phyloP scores from a whole-genome alignment of 2,888 invertebrate species.

The Pterobdella sp. region DNA sequence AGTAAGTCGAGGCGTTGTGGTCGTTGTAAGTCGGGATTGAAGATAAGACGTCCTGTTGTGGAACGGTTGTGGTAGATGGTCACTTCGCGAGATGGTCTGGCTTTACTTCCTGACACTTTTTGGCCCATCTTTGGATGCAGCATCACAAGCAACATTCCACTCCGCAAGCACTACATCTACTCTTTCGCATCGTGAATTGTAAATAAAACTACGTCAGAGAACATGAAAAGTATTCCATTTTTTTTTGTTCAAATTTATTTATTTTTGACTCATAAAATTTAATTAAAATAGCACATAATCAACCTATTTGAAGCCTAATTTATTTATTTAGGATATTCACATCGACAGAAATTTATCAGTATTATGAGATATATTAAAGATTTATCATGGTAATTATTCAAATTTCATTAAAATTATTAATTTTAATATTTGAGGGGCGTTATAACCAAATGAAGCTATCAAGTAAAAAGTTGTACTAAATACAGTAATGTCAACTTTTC shows the following conservation, averaged over 20 bases:
- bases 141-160: conserved; percentile 16
- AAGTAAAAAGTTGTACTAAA: neutral
- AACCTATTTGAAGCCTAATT: no score
- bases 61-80: conserved; percentile 41
- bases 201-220: conserved; percentile 1
- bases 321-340: no score
- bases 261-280: no score
- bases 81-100: conserved; percentile 48
- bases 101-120: conserved; percentile 59
- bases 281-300: no score
- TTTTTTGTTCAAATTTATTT: no score
- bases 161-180: neutral
- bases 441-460: neutral
- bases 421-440: neutral
- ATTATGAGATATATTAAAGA: no score
- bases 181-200: conserved; percentile 12
- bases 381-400: neutral
- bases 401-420: neutral
- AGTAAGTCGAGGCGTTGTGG: conserved; percentile 90
- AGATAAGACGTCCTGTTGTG: conserved; percentile 33
- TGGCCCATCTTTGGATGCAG: conserved; percentile 36
- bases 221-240: neutral
- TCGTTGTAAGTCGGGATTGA: conserved; percentile 58
- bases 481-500: neutral
- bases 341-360: neutral